Conservation (phyloP, 2,113 vertebrate species). For the Coptodon bakossiorum region DNA sequence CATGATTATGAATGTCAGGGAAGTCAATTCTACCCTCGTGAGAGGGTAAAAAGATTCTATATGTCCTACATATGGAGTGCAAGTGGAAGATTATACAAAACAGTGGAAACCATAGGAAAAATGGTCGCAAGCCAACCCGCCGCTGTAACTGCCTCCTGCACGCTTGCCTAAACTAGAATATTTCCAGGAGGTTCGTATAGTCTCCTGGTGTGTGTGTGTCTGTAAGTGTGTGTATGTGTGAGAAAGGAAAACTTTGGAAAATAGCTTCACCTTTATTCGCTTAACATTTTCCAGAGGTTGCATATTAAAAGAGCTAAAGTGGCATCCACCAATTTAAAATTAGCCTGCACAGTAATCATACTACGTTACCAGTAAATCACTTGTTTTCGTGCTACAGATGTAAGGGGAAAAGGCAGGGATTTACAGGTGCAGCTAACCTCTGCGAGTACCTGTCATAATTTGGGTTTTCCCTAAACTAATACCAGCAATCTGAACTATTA, state of each 20-base stretch:
- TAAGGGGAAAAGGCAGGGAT: neutral
- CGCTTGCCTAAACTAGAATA: neutral
- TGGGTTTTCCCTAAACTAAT: neutral
- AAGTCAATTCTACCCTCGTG: neutral
- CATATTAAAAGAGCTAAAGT: neutral
- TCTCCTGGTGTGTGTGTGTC: neutral
- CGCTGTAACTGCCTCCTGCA: neutral
- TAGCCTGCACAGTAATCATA: neutral
- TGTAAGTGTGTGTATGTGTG: neutral
- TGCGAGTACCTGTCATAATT: neutral
- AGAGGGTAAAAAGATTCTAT: neutral
- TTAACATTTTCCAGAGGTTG: neutral
- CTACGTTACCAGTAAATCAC: neutral
- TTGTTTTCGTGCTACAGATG: neutral
- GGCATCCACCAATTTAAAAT: neutral
- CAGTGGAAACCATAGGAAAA: neutral
- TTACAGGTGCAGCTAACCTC: neutral
- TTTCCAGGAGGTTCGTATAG: neutral
- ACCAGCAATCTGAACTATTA: neutral
- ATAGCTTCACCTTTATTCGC: neutral
- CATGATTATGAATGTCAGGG: neutral
- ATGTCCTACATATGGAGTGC: neutral
- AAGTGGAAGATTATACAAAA: neutral
- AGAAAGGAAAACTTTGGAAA: neutral
- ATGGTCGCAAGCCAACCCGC: neutral